Conservation (phyloP, 2,888 invertebrate genomes). For the Melanostoma mellinum region DNA sequence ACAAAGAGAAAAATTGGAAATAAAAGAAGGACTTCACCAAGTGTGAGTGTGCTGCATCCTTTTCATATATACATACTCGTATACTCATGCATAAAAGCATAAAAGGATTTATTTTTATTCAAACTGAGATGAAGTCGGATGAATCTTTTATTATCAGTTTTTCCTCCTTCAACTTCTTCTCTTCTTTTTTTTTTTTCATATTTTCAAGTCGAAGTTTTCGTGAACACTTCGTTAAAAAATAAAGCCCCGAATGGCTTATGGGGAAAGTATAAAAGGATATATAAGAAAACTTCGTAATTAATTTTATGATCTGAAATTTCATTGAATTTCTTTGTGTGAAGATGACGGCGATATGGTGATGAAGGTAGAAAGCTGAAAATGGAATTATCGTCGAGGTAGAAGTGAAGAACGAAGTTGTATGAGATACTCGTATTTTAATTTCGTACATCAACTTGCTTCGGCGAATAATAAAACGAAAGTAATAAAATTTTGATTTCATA, state of each 20-base stretch:
- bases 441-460: constrained; percentile 1
- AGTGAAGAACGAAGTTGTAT: constrained; percentile 2
- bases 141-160: constrained; percentile 48
- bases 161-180: constrained; percentile 5
- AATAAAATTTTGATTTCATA: too few species aligned
- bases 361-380: neutral
- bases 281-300: constrained; percentile 63
- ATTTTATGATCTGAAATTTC: constrained; percentile 60
- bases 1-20: constrained; percentile 6
- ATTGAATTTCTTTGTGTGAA: constrained; percentile 33
- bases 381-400: constrained; percentile 1
- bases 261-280: constrained; percentile 44
- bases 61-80: constrained; percentile 11
- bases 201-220: constrained; percentile 13
- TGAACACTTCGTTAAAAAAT: constrained; percentile 7
- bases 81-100: constrained; percentile 58
- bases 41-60: constrained; percentile 4
- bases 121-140: constrained; percentile 37
- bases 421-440: constrained; percentile 23
- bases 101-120: constrained; percentile 42
- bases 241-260: constrained; percentile 36
- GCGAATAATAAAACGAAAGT: too few species aligned
- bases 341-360: neutral
- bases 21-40: constrained; percentile 20
- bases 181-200: constrained; percentile 2